Base-by-base conservation (phyloP, 2,797 vertebrate species). In the Acridotheres tristis region DNA sequence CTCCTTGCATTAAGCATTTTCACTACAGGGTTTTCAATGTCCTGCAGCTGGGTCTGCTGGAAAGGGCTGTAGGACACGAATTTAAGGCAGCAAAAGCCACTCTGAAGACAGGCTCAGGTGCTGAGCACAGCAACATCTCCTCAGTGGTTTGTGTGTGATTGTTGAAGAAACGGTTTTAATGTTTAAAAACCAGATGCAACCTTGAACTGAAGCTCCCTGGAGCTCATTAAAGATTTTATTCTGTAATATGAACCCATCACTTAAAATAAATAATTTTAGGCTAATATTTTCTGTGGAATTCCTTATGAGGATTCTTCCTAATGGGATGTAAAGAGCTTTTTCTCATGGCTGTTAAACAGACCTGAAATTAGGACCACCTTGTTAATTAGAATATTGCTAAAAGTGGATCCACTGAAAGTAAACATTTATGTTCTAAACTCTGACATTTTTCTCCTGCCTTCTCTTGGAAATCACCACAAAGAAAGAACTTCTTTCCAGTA, bases 1-100 rank as follows among this genome's bases (percentile, higher is more conserved):
- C 45, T 57, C 34, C 55, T 45, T 16, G 51, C 42, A 29, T 32
- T 32, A 76, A 74, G 38, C 42, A 23, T 81, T 86, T 59, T 36
- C 71, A 21, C 20, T 13, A 0, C 11, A 3, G 30, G n/a, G 3
- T 45, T 51, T 68, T 76, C 34, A 63, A 66, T 3, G 29, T 50
- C 53, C 71, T 79, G 77, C 88, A 90, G 83, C 74, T 95, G 88
- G 69, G 59, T 65, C 36, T 59, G 59, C 76, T 86, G 80, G 73
- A 40, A 73, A 59, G 47, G 42, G 20, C 27, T 25, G 29, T 1
- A 27, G 66, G n/a, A 55, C 32, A 38, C 63, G 59, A 48, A 59
- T 19, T 62, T 18, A 6, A 61, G 34, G 71, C 3, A 68, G 43
- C 21, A 45, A 80, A 84, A 57, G 15, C 43, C 54, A 47, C 13